A percentile compares a stretch with the other conserved stretches of the same genome.
Conservation (phyloP, 1,140 invertebrate species). For the Triops longicaudatus region DNA sequence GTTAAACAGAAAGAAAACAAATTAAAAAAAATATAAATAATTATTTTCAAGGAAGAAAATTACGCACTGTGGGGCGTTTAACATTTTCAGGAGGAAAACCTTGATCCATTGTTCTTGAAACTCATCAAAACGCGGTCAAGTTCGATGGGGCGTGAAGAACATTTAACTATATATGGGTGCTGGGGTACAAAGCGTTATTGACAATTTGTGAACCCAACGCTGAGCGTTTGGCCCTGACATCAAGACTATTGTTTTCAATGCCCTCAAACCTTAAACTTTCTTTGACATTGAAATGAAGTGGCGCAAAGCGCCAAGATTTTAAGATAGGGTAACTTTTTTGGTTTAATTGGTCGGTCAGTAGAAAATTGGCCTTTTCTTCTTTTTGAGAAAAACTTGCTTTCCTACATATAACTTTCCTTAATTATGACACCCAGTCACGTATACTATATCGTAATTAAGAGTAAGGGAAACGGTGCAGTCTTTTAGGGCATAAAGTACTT, state of each 20-base stretch:
- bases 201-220: no score
- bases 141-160: neutral
- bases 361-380: neutral
- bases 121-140: neutral
- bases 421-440: neutral
- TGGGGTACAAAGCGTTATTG: neutral
- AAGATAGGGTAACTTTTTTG: neutral
- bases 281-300: conserved; percentile 9
- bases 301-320: neutral
- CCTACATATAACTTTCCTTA: neutral
- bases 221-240: neutral
- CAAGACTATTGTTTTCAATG: neutral
- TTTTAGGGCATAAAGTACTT: no score
- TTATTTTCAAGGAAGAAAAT: no score
- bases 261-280: neutral
- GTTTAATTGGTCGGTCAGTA: neutral
- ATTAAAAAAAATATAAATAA: no score
- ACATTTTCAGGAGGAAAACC: neutral
- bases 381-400: neutral
- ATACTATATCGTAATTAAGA: neutral
- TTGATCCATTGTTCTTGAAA: neutral
- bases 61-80: neutral
- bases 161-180: neutral
- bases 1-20: no score
- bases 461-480: no score